A percentile compares a stretch with the other conserved stretches of the same genome.
phyloP scores from a whole-genome alignment of 2,888 invertebrate genomes.

The Hemaris fuciformis region DNA sequence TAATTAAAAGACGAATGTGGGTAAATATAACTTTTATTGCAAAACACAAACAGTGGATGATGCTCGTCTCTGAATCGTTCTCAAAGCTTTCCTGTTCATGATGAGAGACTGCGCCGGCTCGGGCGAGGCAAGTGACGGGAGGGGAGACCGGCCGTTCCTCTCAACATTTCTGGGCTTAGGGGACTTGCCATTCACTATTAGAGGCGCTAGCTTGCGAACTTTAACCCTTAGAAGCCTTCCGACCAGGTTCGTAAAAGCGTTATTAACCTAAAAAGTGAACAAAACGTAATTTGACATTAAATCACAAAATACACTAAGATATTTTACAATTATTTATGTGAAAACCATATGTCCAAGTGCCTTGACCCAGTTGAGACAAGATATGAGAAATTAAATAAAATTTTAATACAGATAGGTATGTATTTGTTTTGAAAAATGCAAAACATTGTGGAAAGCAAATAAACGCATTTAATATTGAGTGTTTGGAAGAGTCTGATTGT shows the following conservation, averaged over 20 bases:
- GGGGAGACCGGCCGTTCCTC: slow-evolving; percentile 28
- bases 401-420: too few relatives aligned
- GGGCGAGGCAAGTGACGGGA: too few relatives aligned
- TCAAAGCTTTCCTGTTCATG: slow-evolving; percentile 68
- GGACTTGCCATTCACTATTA: slow-evolving; percentile 36
- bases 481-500: too few relatives aligned
- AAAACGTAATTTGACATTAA: too few relatives aligned
- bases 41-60: slow-evolving; percentile 78
- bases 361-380: neutral
- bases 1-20: slow-evolving; percentile 24
- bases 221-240: slow-evolving; percentile 53
- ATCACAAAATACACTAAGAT: too few relatives aligned
- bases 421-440: too few relatives aligned
- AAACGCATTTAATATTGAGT: neutral
- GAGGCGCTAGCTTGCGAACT: slow-evolving; percentile 37
- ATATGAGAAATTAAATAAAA: neutral
- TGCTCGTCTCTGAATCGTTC: slow-evolving; percentile 59
- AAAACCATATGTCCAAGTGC: too few relatives aligned
- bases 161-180: slow-evolving; percentile 31
- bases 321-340: too few relatives aligned
- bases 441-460: neutral
- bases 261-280: slow-evolving; percentile 84
- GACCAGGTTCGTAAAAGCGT: slow-evolving; percentile 85
- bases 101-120: slow-evolving; percentile 44
- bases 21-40: slow-evolving; percentile 51